Conservation (phyloP, 2,113 vertebrate genomes). For the Petrocephalus zakoni region DNA sequence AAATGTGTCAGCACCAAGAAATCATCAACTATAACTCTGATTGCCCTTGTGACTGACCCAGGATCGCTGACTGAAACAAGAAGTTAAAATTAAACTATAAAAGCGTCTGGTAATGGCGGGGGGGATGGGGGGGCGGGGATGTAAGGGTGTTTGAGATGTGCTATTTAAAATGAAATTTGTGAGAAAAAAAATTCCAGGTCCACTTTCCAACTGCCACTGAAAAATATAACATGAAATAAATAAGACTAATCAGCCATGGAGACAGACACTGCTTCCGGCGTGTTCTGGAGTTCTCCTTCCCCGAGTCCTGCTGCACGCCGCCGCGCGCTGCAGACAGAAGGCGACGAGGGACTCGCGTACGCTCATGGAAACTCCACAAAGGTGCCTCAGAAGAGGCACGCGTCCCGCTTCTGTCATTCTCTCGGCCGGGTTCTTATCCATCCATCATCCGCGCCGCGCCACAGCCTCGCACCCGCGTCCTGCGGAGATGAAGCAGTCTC, state of each 20-base stretch:
- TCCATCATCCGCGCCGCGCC: neutral
- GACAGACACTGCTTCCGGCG: neutral
- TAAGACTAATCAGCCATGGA: neutral
- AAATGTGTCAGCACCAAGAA: neutral
- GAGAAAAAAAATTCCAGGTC: neutral
- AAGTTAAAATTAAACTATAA: neutral
- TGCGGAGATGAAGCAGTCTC: neutral
- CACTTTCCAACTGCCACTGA: neutral
- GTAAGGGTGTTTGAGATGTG: neutral
- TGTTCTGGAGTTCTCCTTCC: neutral
- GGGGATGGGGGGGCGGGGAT: neutral
- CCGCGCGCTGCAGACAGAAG: neutral
- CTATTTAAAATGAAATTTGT: neutral
- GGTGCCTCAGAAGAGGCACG: neutral
- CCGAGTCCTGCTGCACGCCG: neutral
- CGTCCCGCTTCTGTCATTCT: neutral
- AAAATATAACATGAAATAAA: neutral
- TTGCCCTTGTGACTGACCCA: neutral
- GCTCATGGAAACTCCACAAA: neutral
- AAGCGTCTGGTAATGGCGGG: neutral
- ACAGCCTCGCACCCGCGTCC: neutral
- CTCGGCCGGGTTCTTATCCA: neutral
- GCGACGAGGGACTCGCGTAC: neutral
- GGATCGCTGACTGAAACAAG: neutral
- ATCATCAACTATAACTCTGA: slow-evolving; percentile 4